A percentile compares a stretch with the other conserved stretches of the same genome.
Conservation (phyloP, 2,797 vertebrate species). For the Merluccius polli region DNA sequence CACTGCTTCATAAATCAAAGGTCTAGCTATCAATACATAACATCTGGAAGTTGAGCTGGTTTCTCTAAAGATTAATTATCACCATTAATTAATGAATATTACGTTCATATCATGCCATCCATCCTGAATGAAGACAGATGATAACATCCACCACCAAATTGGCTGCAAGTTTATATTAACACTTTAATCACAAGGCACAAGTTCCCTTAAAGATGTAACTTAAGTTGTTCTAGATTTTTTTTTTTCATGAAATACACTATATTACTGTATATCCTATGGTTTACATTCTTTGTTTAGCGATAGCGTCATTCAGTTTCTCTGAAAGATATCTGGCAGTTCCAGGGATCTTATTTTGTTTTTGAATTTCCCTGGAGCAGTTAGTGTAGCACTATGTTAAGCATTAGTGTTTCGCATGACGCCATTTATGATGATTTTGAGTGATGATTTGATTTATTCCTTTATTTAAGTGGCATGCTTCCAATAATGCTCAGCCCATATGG, state of each 20-base stretch:
- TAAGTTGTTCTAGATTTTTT: not conserved
- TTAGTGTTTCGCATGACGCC: not conserved
- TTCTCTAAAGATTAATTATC: constrained; percentile 34
- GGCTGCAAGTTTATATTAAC: constrained; percentile 20
- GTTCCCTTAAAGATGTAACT: not conserved
- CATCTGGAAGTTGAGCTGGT: constrained; percentile 9
- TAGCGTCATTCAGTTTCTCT: not conserved
- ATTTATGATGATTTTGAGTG: no score
- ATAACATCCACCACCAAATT: not conserved
- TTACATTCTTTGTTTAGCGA: not conserved
- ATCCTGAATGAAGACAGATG: constrained; percentile 12
- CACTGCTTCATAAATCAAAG: constrained; percentile 23
- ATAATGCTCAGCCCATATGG: no score
- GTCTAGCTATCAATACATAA: not conserved
- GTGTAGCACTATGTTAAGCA: no score
- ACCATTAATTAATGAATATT: constrained; percentile 30
- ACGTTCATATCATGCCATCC: constrained; percentile 21
- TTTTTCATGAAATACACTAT: not conserved
- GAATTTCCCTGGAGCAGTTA: not conserved
- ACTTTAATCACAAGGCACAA: constrained; percentile 9
- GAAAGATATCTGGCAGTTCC: not conserved
- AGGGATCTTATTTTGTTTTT: not conserved
- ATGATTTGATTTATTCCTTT: no score
- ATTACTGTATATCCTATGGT: not conserved
- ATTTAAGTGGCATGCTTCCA: no score